These are phyloP conservation scores for Xestia sexstrigata DNA, from an alignment of 2,888 invertebrate genomes.

Conservation along the genomic window DNA sequence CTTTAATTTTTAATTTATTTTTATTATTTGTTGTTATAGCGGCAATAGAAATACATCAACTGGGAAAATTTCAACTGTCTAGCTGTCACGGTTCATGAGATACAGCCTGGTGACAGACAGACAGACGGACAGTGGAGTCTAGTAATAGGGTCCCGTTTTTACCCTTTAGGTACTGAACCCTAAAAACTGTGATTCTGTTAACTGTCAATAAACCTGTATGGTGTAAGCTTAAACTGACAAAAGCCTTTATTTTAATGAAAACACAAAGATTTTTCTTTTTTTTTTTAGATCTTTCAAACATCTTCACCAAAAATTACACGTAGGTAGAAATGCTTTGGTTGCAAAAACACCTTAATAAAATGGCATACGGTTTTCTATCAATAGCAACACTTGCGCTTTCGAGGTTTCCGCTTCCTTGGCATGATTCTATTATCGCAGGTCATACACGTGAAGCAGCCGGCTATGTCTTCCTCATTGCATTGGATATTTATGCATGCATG, in stretches of 20 bases:
- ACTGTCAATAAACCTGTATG: background rate
- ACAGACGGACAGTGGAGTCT: too few relatives aligned
- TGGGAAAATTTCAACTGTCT: too few relatives aligned
- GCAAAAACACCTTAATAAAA: background rate
- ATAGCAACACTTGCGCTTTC: slow-evolving; percentile 71
- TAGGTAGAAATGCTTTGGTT: background rate
- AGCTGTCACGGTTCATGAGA: too few relatives aligned
- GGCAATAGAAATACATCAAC: too few relatives aligned
- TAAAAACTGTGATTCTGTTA: too few relatives aligned
- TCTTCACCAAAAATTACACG: slow-evolving; percentile 1
- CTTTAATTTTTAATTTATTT: too few relatives aligned
- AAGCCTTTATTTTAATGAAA: background rate
- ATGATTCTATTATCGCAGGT: slow-evolving; percentile 74
- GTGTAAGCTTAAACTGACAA: background rate
- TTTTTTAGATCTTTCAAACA: slow-evolving; percentile 20
- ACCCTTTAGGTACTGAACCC: too few relatives aligned
- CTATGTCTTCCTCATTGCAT: slow-evolving; percentile 90
- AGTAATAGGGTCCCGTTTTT: too few relatives aligned
- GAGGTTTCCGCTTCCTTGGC: slow-evolving; percentile 67
- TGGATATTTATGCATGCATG: slow-evolving; percentile 93
- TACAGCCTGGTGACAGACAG: too few relatives aligned
- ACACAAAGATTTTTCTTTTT: slow-evolving; percentile 5
- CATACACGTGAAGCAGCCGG: slow-evolving; percentile 79
- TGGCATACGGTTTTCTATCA: background rate
- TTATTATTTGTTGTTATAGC: too few relatives aligned